These are phyloP conservation scores for Leptogaster cylindrica DNA, from an alignment of 2,888 invertebrate species.

Conservation along the genomic window DNA sequence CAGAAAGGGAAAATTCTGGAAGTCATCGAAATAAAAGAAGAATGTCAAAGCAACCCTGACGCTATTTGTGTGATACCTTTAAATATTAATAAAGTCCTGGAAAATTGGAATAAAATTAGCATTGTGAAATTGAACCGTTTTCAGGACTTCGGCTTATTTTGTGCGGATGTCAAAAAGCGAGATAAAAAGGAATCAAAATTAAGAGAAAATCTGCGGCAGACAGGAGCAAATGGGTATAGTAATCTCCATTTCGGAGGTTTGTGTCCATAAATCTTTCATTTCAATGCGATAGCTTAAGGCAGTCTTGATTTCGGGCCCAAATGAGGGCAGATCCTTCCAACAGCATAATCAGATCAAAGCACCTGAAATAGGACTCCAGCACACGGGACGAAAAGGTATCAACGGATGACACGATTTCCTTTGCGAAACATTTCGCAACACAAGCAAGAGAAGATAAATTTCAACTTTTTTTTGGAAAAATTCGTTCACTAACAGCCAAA, in stretches of 20 bases:
- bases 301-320: neutral
- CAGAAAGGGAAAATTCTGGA: too few species aligned
- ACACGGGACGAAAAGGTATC: slow-evolving; percentile 8
- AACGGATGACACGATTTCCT: neutral
- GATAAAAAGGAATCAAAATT: neutral
- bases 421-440: neutral
- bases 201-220: neutral
- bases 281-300: neutral
- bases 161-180: neutral
- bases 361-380: too few species aligned
- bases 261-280: slow-evolving; percentile 17
- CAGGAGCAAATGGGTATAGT: neutral
- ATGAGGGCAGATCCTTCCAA: neutral
- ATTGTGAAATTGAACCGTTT: neutral
- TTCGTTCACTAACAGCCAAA: too few species aligned
- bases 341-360: neutral
- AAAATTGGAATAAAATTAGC: slow-evolving; percentile 24
- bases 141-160: neutral
- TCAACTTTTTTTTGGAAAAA: too few species aligned
- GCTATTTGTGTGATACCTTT: too few species aligned
- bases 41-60: too few species aligned
- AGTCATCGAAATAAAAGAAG: too few species aligned
- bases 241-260: slow-evolving; percentile 13
- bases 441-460: too few species aligned
- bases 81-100: slow-evolving; percentile 1